Evolutionary conservation across 2,113 vertebrate genomes (phyloP).

Genomic region (Halcyon malimbica): DNA sequence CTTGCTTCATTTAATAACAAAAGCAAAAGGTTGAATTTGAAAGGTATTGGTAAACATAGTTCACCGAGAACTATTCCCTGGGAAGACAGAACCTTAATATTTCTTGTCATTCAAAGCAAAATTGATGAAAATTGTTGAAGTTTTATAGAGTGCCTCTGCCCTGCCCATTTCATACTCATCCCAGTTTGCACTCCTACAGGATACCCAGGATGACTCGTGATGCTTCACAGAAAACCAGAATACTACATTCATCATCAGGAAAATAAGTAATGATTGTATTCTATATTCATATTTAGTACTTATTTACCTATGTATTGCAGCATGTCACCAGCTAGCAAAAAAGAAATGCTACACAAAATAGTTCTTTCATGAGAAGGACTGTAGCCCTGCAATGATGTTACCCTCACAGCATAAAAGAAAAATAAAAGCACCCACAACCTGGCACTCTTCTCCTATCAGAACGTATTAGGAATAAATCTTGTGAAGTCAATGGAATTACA

Average conservation of each 20-base stretch:
- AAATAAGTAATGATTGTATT: not conserved
- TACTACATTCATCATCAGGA: not conserved
- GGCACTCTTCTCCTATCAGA: not conserved
- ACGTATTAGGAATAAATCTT: constrained; percentile 32
- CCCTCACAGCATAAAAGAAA: accelerated
- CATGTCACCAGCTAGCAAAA: not conserved
- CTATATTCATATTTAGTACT: not conserved
- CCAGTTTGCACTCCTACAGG: not conserved
- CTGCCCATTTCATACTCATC: not conserved
- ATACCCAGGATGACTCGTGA: not conserved
- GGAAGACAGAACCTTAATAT: not conserved
- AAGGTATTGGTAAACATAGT: not conserved
- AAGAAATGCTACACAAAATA: not conserved
- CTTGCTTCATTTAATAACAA: not conserved
- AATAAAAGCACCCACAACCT: not conserved
- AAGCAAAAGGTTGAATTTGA: not conserved
- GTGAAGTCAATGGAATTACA: constrained; percentile 46
- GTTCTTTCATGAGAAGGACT: not conserved
- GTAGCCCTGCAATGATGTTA: not conserved
- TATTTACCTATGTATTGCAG: not conserved
- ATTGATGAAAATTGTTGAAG: not conserved
- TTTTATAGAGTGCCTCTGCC: not conserved
- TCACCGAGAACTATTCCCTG: not conserved
- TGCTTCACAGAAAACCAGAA: not conserved
- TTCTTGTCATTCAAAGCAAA: constrained; percentile 16